Percentiles rank a stretch among this genome's conserved stretches.
These are phyloP conservation scores for Ectropis crepuscularia DNA, from an alignment of 2,888 invertebrate genomes.

Conservation along the genomic window DNA sequence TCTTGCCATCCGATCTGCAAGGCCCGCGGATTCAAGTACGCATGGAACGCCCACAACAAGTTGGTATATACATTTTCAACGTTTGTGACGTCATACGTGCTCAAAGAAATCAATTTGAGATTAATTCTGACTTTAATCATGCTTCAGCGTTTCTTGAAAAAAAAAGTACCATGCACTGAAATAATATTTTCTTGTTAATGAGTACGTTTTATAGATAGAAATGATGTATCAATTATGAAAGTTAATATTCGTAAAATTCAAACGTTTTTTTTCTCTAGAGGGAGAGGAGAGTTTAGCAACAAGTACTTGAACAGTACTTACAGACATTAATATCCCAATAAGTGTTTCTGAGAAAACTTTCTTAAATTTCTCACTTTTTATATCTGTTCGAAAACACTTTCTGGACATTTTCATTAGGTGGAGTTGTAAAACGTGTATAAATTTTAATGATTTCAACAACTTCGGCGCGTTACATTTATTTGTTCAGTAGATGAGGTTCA, in stretches of 20 bases:
- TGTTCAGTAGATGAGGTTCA: conserved; percentile 15
- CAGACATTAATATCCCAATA: conserved; percentile 43
- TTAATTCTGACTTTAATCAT: no score
- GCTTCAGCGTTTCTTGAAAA: no score
- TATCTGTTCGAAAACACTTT: conserved; percentile 53
- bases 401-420: conserved; percentile 65
- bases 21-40: no score
- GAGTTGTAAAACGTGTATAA: conserved; percentile 68
- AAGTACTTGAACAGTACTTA: conserved; percentile 35
- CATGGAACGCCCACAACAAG: no score
- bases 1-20: no score
- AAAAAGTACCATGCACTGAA: neutral
- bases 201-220: neutral
- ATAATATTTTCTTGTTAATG: neutral
- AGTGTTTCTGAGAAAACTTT: conserved; percentile 41
- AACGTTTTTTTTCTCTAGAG: conserved; percentile 19
- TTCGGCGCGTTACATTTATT: conserved; percentile 40
- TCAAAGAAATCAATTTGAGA: no score
- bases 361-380: conserved; percentile 42
- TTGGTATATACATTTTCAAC: no score
- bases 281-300: conserved; percentile 34
- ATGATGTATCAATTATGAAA: neutral
- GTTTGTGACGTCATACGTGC: no score
- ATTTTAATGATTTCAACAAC: conserved; percentile 75
- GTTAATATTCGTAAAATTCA: conserved; percentile 11